Percentiles rank a stretch among this genome's conserved stretches.
Evolutionary conservation across 2,888 invertebrate genomes (phyloP).

Genomic region (Mesorhabditis sp.): DNA sequence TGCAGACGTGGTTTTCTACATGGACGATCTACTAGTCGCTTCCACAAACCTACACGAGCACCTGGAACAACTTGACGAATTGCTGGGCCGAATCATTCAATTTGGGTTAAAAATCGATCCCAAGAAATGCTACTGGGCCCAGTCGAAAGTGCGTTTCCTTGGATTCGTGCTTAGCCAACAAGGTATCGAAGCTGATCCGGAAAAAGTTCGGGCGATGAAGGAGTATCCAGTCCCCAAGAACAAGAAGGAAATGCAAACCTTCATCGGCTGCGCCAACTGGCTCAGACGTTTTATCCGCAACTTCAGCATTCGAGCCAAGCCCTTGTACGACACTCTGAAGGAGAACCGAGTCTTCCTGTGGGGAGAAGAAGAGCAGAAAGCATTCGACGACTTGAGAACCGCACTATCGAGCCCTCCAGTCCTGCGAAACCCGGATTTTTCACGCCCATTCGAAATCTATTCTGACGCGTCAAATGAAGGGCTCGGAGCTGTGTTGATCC

Average conservation of each 20-base stretch:
- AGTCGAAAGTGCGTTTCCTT: not conserved
- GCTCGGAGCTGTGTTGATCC: slow-evolving; percentile 7
- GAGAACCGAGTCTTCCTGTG: not conserved
- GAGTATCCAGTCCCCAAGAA: slow-evolving; percentile 11
- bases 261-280: not conserved
- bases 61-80: no score
- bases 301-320: no score
- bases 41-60: no score
- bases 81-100: not conserved
- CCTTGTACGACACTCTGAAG: no score
- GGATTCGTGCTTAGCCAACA: slow-evolving; percentile 10
- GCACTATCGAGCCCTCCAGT: not conserved
- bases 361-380: slow-evolving; percentile 1
- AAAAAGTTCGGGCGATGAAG: slow-evolving; percentile 7
- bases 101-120: not conserved
- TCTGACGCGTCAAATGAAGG: slow-evolving; percentile 11
- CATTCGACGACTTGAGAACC: not conserved
- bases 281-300: no score
- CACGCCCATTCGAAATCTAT: slow-evolving; percentile 9
- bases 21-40: no score
- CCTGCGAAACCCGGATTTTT: slow-evolving; percentile 4
- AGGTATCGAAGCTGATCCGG: slow-evolving; percentile 9
- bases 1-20: no score
- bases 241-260: slow-evolving; percentile 8
- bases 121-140: slow-evolving; percentile 8